Evolutionary conservation across 2,797 vertebrate genomes (phyloP), one percentile per base, ranked within the genome.

Genomic region (Hydrocynus forskahlii): DNA sequence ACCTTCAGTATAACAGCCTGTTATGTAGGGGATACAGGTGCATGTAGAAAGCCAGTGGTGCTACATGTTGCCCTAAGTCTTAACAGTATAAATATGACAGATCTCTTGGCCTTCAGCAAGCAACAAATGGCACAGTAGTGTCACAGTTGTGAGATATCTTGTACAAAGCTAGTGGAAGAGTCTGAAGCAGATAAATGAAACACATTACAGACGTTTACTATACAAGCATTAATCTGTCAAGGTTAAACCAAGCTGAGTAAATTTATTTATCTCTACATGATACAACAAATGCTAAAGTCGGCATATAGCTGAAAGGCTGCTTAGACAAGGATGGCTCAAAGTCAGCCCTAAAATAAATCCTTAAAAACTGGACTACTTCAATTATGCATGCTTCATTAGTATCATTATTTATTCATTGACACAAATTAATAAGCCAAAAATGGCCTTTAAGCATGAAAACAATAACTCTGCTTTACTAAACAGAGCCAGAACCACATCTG

Each of bases 401-500:
- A 62, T 73, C 60, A 78, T 81, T 8, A 68, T 77, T 82, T 75
- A 72, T 85, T 82, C 69, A 78, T 17, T 43, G 68, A 75, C 72
- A 73, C 79, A 76, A 87, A 81, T 86, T 60, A 73, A 80, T 64
- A 79, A 83, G 70, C 35, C 75, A 79, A 79, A 79, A 79, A 57
- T 64, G 14, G 16, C 52, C 67, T 78, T 77, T 77, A 77, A 69
- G 74, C 72, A 79, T 73, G 62, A 59, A 83, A 75, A 82, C 84
- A 83, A 83, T 85, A 50, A 21, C 7, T 6, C 50, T 59, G 29
- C 79, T 70, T 63, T 57, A 60, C 17, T n/a, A 40, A 81, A 79
- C 73, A 75, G 43, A 38, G 9, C 52, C 57, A 84, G 19, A 84
- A 60, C 72, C 81, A 73, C 55, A 38, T 71, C 69, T 81, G 68